Evolutionary conservation across 1,140 invertebrate genomes (phyloP), one percentile per base, ranked within the genome.

Genomic region (Temnothorax nylanderi): DNA sequence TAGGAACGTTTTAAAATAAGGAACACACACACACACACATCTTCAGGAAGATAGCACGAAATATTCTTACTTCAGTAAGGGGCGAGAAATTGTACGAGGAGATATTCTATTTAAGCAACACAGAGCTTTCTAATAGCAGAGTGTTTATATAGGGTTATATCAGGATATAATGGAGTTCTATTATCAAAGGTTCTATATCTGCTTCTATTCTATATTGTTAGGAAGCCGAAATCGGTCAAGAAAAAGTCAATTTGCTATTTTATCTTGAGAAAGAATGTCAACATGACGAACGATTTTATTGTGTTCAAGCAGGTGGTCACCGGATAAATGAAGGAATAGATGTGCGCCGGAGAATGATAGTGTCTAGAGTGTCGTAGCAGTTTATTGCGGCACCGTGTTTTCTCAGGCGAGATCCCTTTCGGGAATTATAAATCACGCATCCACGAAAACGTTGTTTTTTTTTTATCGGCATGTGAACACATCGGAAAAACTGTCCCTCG

Each of bases 311-410:
- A 41, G 71, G 21, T 75, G 37, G 51, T 69, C 16, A 78, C 51
- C 0, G 41, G 21, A 62, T 88, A 74, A 89, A 85, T 56, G 69
- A 49, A 54, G 21, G 32, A 13, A 58, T 32, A 26, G 32, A 18
- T 69, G 34, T 49, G 34, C 54, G 26, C 32, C 13, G 18, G 72
- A 74, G 85, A 92, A 77, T 87, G 89, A 90, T 88, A 81, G 58
- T 67, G 85, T 85, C 87, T 51, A 56, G 85, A 72, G 78, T 76
- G 64, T 62, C 16, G 62, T 87, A 69, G 34, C 76, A 87, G 65
- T 91, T 90, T 91, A 92, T 92, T 85, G 86, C 78, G 41, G 56
- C 18, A 54, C 4, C 18, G 21, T 88, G 54, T 81, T 84, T 74
- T 44, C 65, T 77, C 47, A 32, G 21, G 13, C 37, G 18, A 88